Base-by-base conservation (phyloP, 2,888 invertebrate species). In the Pseudanteris insignis region DNA sequence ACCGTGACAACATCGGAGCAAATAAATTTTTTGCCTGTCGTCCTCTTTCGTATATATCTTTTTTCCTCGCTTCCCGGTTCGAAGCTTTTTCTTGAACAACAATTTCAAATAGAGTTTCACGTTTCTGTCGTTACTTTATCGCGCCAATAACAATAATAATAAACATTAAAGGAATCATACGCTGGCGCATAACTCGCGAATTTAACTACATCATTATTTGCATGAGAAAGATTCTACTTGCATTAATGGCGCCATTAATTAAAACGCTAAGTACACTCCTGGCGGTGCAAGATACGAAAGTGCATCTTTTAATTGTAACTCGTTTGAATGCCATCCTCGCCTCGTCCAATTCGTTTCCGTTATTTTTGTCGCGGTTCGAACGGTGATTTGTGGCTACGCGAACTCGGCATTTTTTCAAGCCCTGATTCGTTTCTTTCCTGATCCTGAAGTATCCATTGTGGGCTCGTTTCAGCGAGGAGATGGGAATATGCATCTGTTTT, bases 301-400 rank as follows among this genome's bases (percentile, higher is more conserved):
- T 21, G 36, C 46, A 46, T 28, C 36, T 30, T 36, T 48, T 28
- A 47, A 48, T 48, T 38, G 48, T 38, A 38, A 48, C 38, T 48
- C 37, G 48, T 48, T 48, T 7, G 10, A 15, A 14, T 10, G 32
- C 8, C 13, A 18, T 29, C 10, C 25, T 1, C 11, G 6, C 24
- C 21, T 9, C 12, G 11, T 9, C 21, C 10, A 12, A 29, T 38
- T 25, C 11, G 28, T 30, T 14, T 32, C 15, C 24, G 2, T 25
- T 13, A 9, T 15, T 30, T 38, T 48, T 25, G 30, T 38, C 34
- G 26, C 48, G 18, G 30, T 29, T 37, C 34, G 21, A 8, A 25
- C 10, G 3, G 24, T 29, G 48, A 48, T 48, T 38, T 14, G 25
- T 37, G 32, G 24, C 38, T 30, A 25, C 26, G 38, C 48, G 15